Base-by-base conservation (phyloP, 2,888 invertebrate genomes). In the Acleris laterana region DNA sequence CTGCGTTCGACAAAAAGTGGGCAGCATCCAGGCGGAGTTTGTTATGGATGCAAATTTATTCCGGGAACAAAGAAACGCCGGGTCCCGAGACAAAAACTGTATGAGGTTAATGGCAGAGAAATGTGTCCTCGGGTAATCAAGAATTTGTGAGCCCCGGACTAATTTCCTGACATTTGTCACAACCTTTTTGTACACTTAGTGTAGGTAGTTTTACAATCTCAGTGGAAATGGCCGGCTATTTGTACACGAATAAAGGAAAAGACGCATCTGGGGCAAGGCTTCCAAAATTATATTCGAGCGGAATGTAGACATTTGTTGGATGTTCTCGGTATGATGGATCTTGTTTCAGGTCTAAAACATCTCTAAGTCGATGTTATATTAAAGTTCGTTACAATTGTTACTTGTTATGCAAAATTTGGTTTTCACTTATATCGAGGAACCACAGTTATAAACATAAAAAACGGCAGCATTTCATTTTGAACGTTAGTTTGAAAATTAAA, bases 41-140 rank as follows among this genome's bases (percentile, higher is more conserved):
- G 85, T 87, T 87, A 83, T 83, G 53, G 83, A 90, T 90, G 88
- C 88, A 90, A 90, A 90, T 90, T 88, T 89, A 90, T 90, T 89
- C 88, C 74, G 80, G 76, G 77, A 81, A 87, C 88, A 88, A 86
- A 87, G 84, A 79, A 32, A 77, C 76, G 71, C 68, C 53, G 48
- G 78, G 78, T 79, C 80, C 73, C 75, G 79, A 74, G 74, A 69
- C 78, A 88, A 90, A 90, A 89, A 89, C 85, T 85, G 82, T 81
- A 78, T 77, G 58, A 64, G 63, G 61, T 78, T 85, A 85, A 85
- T 81, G 81, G 76, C 71, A 73, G 76, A 74, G 80, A 80, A 82
- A 83, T 82, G 80, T 83, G 82, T 77, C 78, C 78, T 76, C 70
- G 80, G 82, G 81, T 85, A 82, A 84, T 81, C 76, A 71, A 79